Percentiles rank a stretch among this genome's conserved stretches.
These are phyloP conservation scores for Podarcis muralis DNA, from an alignment of 2,113 vertebrate species.

Conservation along the genomic window DNA sequence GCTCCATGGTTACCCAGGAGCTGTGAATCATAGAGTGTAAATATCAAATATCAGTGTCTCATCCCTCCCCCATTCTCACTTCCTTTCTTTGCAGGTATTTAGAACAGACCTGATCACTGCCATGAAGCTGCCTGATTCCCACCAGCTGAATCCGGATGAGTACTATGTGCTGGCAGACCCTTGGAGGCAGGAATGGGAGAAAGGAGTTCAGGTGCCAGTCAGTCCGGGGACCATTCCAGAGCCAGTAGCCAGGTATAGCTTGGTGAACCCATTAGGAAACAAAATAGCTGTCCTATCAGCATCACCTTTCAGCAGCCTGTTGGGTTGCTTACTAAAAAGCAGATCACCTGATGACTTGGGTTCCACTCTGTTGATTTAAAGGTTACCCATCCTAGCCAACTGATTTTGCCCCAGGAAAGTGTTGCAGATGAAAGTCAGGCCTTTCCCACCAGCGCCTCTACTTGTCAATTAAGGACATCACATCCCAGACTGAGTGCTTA, in stretches of 20 bases:
- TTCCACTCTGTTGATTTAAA: neutral
- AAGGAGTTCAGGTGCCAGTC: constrained; percentile 97
- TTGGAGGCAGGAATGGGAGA: constrained; percentile 99
- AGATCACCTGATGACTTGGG: neutral
- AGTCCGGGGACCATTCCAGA: constrained; percentile 91
- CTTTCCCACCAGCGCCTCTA: neutral
- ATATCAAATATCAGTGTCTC: constrained; percentile 66
- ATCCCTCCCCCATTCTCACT: constrained; percentile 55
- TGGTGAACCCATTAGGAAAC: constrained; percentile 33
- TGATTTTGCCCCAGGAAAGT: neutral
- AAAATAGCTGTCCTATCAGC: neutral
- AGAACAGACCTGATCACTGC: constrained; percentile 98
- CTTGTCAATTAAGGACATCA: neutral
- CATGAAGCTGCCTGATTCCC: constrained; percentile 97
- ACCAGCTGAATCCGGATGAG: constrained; percentile 92
- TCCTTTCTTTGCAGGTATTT: constrained; percentile 87
- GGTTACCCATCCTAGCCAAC: neutral
- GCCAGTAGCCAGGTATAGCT: constrained; percentile 86
- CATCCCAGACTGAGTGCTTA: neutral
- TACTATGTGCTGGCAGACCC: constrained; percentile 93
- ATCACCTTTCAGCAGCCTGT: neutral
- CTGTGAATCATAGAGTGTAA: constrained; percentile 61
- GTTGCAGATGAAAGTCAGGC: neutral
- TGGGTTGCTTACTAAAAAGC: neutral
- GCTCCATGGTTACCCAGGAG: constrained; percentile 68